These are phyloP conservation scores for Chaetura pelagica DNA, from an alignment of 2,113 vertebrate genomes.

Conservation along the genomic window DNA sequence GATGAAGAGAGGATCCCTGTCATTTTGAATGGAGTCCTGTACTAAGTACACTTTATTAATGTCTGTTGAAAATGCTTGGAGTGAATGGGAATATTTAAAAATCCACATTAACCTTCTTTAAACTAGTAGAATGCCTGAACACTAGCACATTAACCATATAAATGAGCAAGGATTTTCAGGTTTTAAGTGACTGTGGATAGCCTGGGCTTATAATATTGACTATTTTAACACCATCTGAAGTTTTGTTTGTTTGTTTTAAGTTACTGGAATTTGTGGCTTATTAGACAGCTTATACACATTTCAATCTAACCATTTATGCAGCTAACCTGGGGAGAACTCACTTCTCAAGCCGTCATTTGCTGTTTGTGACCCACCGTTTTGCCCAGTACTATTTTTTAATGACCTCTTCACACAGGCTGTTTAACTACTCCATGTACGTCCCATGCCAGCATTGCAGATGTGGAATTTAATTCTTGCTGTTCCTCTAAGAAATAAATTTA, in stretches of 20 bases:
- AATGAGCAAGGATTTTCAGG: not conserved
- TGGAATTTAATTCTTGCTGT: not conserved
- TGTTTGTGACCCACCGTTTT: not conserved
- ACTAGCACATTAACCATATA: not conserved
- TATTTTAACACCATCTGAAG: not conserved
- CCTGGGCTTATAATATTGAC: not conserved
- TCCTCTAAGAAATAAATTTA: rapidly evolving
- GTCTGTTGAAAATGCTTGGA: not conserved
- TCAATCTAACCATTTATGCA: not conserved
- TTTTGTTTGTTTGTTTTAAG: not conserved
- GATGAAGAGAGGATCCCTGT: not conserved
- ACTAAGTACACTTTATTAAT: not conserved
- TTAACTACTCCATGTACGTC: rapidly evolving
- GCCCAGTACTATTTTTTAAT: not conserved
- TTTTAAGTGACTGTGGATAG: not conserved
- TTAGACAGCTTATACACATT: not conserved
- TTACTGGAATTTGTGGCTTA: not conserved
- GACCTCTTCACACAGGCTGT: not conserved
- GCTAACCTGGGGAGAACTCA: not conserved
- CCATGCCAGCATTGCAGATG: not conserved
- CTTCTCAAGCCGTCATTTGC: not conserved
- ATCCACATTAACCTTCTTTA: not conserved
- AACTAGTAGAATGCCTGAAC: not conserved
- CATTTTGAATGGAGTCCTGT: not conserved
- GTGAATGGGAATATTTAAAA: not conserved